Evolutionary conservation across 2,113 vertebrate species (phyloP).

Genomic region (Lamprotornis superbus): DNA sequence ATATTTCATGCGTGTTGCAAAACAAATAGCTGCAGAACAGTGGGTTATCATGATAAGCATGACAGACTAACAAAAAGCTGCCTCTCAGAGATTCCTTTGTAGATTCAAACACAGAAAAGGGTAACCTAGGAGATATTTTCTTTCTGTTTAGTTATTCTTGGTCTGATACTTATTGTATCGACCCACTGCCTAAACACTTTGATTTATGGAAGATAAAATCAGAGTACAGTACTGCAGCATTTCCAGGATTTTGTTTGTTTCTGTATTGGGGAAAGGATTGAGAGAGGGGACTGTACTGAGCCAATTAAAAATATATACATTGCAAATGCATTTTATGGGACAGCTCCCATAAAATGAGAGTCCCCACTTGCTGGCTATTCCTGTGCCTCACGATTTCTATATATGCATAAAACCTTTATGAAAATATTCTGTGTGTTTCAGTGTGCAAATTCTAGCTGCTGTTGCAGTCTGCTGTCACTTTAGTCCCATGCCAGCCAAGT

Average conservation of each 20-base stretch:
- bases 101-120: neutral
- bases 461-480: neutral
- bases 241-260: neutral
- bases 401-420: neutral
- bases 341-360: neutral
- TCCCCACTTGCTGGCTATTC: neutral
- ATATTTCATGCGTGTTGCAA: conserved; percentile 48
- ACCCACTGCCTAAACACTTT: neutral
- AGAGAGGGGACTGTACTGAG: neutral
- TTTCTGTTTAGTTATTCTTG: conserved; percentile 8
- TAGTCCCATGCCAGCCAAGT: neutral
- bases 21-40: conserved; percentile 46
- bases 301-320: neutral
- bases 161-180: neutral
- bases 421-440: neutral
- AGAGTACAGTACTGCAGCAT: neutral
- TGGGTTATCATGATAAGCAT: conserved; percentile 17
- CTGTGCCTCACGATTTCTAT: accelerated
- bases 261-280: neutral
- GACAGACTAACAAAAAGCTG: conserved; percentile 39
- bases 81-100: conserved; percentile 33
- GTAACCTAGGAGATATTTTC: conserved; percentile 48
- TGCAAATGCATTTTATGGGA: neutral
- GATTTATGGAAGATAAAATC: neutral
- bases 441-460: neutral